Evolutionary conservation across 2,797 vertebrate species (phyloP).

Genomic region (Chlorospingus semifuscus): DNA sequence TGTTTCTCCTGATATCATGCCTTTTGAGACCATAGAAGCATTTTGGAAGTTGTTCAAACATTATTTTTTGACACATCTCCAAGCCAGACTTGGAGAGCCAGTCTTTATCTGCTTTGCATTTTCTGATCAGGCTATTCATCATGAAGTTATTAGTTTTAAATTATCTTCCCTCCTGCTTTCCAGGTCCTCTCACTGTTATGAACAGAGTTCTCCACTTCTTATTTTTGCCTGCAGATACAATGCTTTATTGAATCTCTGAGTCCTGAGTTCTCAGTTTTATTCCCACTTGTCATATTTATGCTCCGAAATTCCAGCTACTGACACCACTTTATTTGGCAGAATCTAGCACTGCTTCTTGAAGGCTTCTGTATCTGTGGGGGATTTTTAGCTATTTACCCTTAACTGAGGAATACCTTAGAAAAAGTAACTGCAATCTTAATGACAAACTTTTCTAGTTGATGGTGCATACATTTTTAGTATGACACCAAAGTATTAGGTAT

Average conservation of each 20-base stretch:
- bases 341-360: neutral
- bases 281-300: neutral
- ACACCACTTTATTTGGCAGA: neutral
- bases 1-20: neutral
- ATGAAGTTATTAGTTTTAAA: neutral
- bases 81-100: neutral
- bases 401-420: neutral
- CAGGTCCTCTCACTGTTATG: neutral
- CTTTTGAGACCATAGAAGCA: neutral
- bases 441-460: neutral
- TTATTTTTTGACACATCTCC: neutral
- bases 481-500: rapidly evolving
- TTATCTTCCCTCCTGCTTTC: neutral
- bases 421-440: neutral
- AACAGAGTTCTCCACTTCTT: neutral
- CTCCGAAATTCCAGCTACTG: constrained; percentile 6
- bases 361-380: neutral
- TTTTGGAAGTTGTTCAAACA: neutral
- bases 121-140: neutral
- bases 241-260: neutral
- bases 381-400: neutral
- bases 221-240: neutral
- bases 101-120: neutral
- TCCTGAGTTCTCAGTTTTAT: neutral
- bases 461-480: neutral